Percentiles rank a stretch among this genome's conserved stretches.
Evolutionary conservation across 1,140 invertebrate genomes (phyloP).

Genomic region (Brachionus rotundiformis): DNA sequence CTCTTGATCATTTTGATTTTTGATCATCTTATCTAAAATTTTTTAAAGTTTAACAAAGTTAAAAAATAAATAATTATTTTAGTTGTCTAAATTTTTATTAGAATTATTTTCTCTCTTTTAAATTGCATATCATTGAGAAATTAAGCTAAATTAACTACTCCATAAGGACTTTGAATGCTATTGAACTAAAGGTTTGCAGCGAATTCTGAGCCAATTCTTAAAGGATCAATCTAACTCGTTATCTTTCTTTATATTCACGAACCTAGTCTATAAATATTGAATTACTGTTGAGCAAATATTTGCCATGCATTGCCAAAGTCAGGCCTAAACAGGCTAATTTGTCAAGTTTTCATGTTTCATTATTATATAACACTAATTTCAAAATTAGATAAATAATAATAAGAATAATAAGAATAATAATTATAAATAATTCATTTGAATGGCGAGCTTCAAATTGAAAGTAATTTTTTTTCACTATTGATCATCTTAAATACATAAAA

Average conservation of each 20-base stretch:
- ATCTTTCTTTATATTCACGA: neutral
- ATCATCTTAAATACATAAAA: neutral
- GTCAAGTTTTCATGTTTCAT: neutral
- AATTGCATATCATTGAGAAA: constrained; percentile 2
- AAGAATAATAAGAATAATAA: no score
- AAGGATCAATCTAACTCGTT: no score
- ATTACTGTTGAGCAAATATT: neutral
- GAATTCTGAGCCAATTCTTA: neutral
- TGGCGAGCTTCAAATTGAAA: no score
- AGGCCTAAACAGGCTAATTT: neutral
- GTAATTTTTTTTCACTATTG: neutral
- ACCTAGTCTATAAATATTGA: constrained; percentile 1
- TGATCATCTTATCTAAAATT: constrained; percentile 45
- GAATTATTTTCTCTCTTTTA: no score
- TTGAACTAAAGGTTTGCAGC: neutral
- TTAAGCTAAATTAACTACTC: neutral
- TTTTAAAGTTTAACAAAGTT: neutral
- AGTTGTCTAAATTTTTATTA: neutral
- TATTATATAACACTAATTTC: neutral
- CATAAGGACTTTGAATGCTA: neutral
- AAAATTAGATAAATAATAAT: neutral
- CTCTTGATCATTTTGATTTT: neutral
- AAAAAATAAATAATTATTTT: neutral
- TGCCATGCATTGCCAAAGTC: neutral
- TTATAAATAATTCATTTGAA: no score